Conservation (phyloP, 2,888 invertebrate species). For the Nebria brevicollis region DNA sequence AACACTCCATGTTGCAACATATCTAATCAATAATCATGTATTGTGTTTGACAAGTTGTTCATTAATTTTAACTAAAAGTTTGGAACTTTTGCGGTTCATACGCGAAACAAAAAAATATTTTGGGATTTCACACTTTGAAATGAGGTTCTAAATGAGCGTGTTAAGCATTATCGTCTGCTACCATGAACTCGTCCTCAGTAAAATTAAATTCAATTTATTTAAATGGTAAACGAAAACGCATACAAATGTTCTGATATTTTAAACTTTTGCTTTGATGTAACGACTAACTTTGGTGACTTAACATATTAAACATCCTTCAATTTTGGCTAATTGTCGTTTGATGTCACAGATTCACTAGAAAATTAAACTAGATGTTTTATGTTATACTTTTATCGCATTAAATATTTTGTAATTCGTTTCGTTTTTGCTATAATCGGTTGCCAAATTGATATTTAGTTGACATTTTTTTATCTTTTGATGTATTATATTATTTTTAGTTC, state of each 20-base stretch:
- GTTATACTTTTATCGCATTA: too few species aligned
- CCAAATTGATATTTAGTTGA: too few species aligned
- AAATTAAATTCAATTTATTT: not conserved
- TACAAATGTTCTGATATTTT: not conserved
- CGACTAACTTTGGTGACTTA: constrained; percentile 3
- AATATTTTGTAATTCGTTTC: too few species aligned
- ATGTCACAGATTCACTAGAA: not conserved
- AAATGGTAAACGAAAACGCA: not conserved
- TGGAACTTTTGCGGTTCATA: not conserved
- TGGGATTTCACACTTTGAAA: not conserved
- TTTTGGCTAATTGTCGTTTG: not conserved
- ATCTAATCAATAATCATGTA: not conserved
- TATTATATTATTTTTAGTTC: too few species aligned
- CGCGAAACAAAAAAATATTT: not conserved
- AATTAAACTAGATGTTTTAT: not conserved
- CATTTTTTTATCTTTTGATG: too few species aligned
- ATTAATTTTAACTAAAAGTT: not conserved
- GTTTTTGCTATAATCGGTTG: too few species aligned
- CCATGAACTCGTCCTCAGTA: not conserved
- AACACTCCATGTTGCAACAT: constrained; percentile 3
- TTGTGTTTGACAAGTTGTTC: constrained; percentile 1
- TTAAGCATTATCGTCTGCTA: not conserved
- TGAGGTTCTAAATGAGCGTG: not conserved
- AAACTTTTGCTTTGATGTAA: not conserved
- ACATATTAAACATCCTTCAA: not conserved